Base-by-base conservation (phyloP, 2,113 vertebrate species). In the Toxostoma redivivum region DNA sequence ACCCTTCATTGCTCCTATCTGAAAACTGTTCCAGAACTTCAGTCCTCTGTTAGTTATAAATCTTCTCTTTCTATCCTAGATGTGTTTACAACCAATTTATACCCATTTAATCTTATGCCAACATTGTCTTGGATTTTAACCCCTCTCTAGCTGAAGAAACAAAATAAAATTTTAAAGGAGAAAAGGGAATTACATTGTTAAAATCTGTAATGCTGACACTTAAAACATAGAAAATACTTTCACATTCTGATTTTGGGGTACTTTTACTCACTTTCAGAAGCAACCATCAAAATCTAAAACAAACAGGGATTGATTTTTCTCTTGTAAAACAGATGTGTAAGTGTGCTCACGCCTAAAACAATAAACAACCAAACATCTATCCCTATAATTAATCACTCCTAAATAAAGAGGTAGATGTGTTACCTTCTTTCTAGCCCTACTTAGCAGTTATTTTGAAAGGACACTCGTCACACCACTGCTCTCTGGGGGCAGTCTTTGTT, bases 121-220 rank as follows among this genome's bases (percentile, higher is more conserved):
- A 77, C 71, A 92, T 85, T 92, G 90, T 83, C 92, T 92, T 72
- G 30, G 58, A 65, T 94, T 91, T 96, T 97, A 94, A 92, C 84
- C 74, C 38, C 30, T 79, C 38, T 61, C 42, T 54, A 37, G 33
- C 2, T 77, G 62, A 51, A 80, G 33, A 92, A 92, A 71, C 7
- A 54, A 14, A 57, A 27, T 42, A 77, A 53, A 20, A 7, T 3
- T 7, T 61, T 61, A 61, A 88, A 83, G 18, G 31, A 40, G 42
- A 58, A 73, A 77, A 45, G 7, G 4, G 6, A 48, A 64, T 87
- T 81, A 65, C 21, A 27, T 6, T 71, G 10, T 15, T 64, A 21
- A 79, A 95, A 86, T 70, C 35, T 83, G 12, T 57, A 83, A 61
- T 30, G 8, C 7, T 42, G 13, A 28, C n/a, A 81, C 6, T 31